phyloP scores from a whole-genome alignment of 1,140 invertebrate species.

The Sinonovacula constricta region DNA sequence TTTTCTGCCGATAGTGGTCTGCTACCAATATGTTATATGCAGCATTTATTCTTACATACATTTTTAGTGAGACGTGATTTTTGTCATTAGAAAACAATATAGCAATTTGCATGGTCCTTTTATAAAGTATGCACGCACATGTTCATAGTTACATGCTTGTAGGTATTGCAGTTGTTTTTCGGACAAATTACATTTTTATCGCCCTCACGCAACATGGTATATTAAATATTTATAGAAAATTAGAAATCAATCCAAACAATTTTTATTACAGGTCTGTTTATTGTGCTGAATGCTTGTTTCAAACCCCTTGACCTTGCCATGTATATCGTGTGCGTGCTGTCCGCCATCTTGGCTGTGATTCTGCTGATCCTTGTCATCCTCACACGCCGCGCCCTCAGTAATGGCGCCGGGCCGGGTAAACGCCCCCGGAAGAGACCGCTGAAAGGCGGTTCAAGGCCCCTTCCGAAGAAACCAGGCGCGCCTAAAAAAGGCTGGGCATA shows the following conservation, averaged over 20 bases:
- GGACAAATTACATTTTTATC: neutral
- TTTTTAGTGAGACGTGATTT: too few relatives aligned
- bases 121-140: neutral
- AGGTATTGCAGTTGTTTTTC: neutral
- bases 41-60: too few relatives aligned
- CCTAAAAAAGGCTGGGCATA: conserved; percentile 35
- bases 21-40: too few relatives aligned
- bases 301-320: conserved; percentile 19
- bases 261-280: conserved; percentile 16
- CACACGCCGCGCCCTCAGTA: conserved; percentile 1
- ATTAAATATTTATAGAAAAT: too few relatives aligned
- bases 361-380: conserved; percentile 18
- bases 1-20: too few relatives aligned
- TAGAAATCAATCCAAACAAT: neutral
- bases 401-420: neutral
- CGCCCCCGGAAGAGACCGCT: neutral
- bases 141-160: neutral
- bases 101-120: too few relatives aligned
- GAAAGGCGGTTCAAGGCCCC: neutral
- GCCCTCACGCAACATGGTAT: neutral
- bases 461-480: conserved; percentile 1
- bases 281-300: conserved; percentile 22
- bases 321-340: conserved; percentile 27
- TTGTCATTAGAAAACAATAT: too few relatives aligned
- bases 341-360: conserved; percentile 15